Evolutionary conservation across 2,797 vertebrate genomes (phyloP).

Genomic region (Denticeps clupeoides): DNA sequence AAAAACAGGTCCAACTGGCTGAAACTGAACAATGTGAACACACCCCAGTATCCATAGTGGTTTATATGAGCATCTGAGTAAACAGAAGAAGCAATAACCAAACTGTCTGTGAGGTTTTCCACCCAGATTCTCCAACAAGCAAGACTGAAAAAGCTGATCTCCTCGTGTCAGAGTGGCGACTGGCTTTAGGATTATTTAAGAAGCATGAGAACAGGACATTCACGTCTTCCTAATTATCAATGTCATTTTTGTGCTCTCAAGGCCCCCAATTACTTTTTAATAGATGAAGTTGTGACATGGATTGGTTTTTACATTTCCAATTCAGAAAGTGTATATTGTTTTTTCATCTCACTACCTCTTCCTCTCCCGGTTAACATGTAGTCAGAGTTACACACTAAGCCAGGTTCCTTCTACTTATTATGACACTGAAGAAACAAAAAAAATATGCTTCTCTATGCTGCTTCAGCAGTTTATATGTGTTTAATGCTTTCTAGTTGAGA

Average conservation of each 20-base stretch:
- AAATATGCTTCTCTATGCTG: background rate
- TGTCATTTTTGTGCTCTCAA: conserved; percentile 20
- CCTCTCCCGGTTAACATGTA: too few relatives aligned
- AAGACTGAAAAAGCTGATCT: conserved; percentile 41
- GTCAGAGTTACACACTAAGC: too few relatives aligned
- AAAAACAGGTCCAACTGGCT: conserved; percentile 5
- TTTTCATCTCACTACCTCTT: conserved; percentile 50
- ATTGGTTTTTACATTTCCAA: too few relatives aligned
- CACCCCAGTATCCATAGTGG: conserved; percentile 5
- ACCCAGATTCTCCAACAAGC: conserved; percentile 42
- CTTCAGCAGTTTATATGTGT: background rate
- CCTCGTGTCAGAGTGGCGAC: conserved; percentile 4
- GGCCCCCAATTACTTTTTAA: conserved; percentile 10
- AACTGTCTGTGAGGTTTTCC: conserved; percentile 42
- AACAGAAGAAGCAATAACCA: conserved; percentile 64
- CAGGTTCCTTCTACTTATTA: too few relatives aligned
- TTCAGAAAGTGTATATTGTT: too few relatives aligned
- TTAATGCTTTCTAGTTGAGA: conserved; percentile 9
- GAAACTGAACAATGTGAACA: conserved; percentile 26
- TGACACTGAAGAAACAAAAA: too few relatives aligned
- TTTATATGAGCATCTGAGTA: conserved; percentile 10
- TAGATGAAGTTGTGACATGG: conserved; percentile 13
- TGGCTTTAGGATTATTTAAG: conserved; percentile 6
- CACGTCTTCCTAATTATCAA: conserved; percentile 28
- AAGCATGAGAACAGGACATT: conserved; percentile 5